Conservation (phyloP, 2,113 vertebrate species). For the Malurus alboscapulatus region DNA sequence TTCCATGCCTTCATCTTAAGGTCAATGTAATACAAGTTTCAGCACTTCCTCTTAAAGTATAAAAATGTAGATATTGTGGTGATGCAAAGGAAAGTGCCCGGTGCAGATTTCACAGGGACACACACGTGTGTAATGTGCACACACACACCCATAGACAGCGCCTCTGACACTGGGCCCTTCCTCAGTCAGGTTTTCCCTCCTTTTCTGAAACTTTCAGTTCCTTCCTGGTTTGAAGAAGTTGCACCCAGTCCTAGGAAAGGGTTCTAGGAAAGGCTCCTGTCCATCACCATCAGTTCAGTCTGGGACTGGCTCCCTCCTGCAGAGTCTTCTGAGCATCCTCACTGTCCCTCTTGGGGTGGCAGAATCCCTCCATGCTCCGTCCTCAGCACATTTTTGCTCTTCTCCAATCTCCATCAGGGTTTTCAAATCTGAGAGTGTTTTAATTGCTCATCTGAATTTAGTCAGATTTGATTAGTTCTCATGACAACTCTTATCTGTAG, state of each 20-base stretch:
- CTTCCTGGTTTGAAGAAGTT: not conserved
- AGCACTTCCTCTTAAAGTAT: not conserved
- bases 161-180: not conserved
- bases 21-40: not conserved
- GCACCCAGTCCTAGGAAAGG: not conserved
- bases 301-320: not conserved
- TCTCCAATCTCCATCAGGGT: not conserved
- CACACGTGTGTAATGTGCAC: not conserved
- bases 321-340: not conserved
- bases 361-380: not conserved
- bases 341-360: not conserved
- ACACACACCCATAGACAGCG: accelerated
- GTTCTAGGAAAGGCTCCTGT: not conserved
- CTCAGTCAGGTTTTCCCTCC: not conserved
- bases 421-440: not conserved
- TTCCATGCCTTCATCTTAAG: not conserved
- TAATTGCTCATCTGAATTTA: not conserved
- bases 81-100: not conserved
- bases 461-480: not conserved
- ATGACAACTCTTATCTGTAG: not conserved
- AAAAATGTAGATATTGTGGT: not conserved
- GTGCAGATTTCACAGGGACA: not conserved
- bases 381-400: not conserved
- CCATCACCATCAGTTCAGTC: not conserved
- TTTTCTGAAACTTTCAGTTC: not conserved